These are phyloP conservation scores for Sturnus vulgaris DNA, from an alignment of 2,113 vertebrate species.

Conservation along the genomic window DNA sequence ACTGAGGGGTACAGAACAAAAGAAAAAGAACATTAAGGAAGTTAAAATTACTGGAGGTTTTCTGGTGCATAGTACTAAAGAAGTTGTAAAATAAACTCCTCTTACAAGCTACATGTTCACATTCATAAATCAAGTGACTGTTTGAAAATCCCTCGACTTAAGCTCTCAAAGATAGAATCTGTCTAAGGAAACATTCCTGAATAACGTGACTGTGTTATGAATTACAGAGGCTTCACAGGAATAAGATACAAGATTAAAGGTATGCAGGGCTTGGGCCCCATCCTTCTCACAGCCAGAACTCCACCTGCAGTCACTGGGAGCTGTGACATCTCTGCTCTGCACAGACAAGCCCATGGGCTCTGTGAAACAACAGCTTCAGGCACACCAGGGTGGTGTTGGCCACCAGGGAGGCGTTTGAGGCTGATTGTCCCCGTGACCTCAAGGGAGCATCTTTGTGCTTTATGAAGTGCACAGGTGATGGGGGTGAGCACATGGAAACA, in stretches of 20 bases:
- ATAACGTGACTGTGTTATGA: conserved; percentile 57
- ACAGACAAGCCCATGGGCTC: not conserved
- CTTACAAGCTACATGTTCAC: conserved; percentile 12
- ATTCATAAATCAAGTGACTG: conserved; percentile 45
- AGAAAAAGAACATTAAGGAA: not conserved
- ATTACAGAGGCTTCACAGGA: conserved; percentile 16
- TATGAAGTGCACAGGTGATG: rapidly evolving
- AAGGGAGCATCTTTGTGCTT: not conserved
- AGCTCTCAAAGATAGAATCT: conserved; percentile 60
- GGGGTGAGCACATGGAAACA: rapidly evolving
- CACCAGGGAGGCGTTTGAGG: not conserved
- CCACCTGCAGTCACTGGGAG: not conserved
- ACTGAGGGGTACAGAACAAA: not conserved
- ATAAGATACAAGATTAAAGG: conserved; percentile 25
- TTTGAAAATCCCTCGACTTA: conserved; percentile 66
- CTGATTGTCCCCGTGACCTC: not conserved
- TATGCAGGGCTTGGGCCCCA: not conserved
- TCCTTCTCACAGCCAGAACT: conserved; percentile 30
- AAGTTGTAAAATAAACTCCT: conserved; percentile 53
- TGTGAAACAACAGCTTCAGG: not conserved
- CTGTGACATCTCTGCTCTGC: conserved; percentile 16
- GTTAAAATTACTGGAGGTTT: not conserved
- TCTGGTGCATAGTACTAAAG: not conserved
- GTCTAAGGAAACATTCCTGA: conserved; percentile 40
- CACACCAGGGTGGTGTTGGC: not conserved